phyloP scores from a whole-genome alignment of 2,888 invertebrate species.

The Antheraea yamamai region DNA sequence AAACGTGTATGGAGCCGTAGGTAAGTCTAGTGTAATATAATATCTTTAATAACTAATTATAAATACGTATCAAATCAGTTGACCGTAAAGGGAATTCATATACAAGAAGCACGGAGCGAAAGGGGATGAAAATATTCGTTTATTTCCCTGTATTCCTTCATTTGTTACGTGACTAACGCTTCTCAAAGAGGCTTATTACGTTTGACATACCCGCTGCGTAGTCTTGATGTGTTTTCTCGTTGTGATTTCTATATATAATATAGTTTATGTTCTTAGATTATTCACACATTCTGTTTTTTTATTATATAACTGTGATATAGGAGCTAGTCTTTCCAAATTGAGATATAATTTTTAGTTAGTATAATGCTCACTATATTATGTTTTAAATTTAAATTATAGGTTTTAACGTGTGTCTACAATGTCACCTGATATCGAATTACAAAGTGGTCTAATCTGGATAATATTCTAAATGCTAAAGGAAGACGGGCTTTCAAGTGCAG shows the following conservation, averaged over 20 bases:
- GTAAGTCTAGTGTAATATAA: background rate
- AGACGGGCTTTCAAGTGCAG: no score
- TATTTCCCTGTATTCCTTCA: slow-evolving; percentile 45
- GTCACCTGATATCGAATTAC: no score
- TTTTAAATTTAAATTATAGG: no score
- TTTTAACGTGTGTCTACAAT: no score
- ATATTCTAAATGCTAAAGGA: no score
- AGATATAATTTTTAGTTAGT: no score
- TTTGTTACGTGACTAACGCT: slow-evolving; percentile 59
- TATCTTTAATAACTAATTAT: background rate
- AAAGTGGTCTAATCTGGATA: no score
- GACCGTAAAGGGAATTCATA: slow-evolving; percentile 16
- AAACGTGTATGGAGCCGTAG: no score
- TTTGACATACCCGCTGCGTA: slow-evolving; percentile 46
- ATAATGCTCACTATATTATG: no score
- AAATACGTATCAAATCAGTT: background rate
- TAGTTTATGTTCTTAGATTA: background rate
- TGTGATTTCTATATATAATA: background rate
- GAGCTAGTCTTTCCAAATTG: background rate
- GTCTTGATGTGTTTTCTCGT: slow-evolving; percentile 12
- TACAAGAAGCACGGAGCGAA: slow-evolving; percentile 36
- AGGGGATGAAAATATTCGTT: slow-evolving; percentile 43
- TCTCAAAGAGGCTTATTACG: slow-evolving; percentile 59
- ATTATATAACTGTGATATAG: background rate
- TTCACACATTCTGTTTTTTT: background rate